Percentiles rank a stretch among this genome's conserved stretches.
Evolutionary conservation across 2,888 invertebrate species (phyloP).

Genomic region (Villa cingulata): DNA sequence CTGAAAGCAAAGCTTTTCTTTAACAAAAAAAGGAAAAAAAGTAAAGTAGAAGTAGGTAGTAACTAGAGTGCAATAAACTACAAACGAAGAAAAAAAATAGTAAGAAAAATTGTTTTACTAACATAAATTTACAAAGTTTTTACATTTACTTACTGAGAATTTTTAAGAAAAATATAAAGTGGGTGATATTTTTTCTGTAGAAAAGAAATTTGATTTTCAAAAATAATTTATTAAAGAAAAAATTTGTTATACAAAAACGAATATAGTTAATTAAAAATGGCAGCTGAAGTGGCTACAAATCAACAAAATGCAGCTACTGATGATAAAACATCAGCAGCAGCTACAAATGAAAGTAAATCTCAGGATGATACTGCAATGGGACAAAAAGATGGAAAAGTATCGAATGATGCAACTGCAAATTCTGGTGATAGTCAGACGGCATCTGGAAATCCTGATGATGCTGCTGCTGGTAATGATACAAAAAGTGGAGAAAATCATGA

Average conservation of each 20-base stretch:
- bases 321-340: constrained; percentile 25
- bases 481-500: constrained; percentile 33
- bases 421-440: constrained; percentile 24
- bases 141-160: too few species aligned
- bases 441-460: constrained; percentile 22
- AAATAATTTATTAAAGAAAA: constrained; percentile 8
- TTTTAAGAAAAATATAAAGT: too few species aligned
- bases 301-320: constrained; percentile 21
- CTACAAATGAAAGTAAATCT: constrained; percentile 32
- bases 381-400: constrained; percentile 22
- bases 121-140: too few species aligned
- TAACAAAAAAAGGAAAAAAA: too few species aligned
- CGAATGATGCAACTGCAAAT: constrained; percentile 12
- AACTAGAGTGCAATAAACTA: too few species aligned
- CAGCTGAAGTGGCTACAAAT: constrained; percentile 58
- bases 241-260: too few species aligned
- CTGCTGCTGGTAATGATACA: constrained; percentile 38
- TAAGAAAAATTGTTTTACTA: too few species aligned
- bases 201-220: background rate
- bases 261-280: constrained; percentile 53
- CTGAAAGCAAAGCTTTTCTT: too few species aligned
- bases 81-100: too few species aligned
- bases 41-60: too few species aligned
- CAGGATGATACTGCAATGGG: constrained; percentile 40
- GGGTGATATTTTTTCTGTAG: too few species aligned